Evolutionary conservation across 2,888 invertebrate genomes (phyloP), one percentile per base, ranked within the genome.

Genomic region (Ophion ellenae): DNA sequence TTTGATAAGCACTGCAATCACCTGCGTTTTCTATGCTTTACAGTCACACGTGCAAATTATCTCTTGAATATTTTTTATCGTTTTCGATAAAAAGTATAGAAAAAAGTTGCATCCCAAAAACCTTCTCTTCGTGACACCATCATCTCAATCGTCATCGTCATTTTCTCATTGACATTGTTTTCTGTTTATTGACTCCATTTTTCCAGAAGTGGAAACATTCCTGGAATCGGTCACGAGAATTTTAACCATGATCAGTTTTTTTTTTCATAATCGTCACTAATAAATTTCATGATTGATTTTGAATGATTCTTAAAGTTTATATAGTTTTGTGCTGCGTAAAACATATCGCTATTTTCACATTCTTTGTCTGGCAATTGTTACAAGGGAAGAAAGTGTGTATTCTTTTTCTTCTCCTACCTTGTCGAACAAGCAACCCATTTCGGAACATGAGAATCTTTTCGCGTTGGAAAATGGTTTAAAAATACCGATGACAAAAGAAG

Each of bases 381-480:
- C 53, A 57, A 80, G 63, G 67, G n/a, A 74, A 14, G 36, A 81
- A 69, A 81, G 59, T 40, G 59, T 14, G 57, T 73, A 36, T 59
- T n/a, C 20, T 20, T 36, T 59, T 73, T 20, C 1, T 10, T 73
- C n/a, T 6, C n/a, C 36, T 59, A 47, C 20, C 67, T 47, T 61
- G 45, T 9, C 47, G 28, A 28, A 53, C 47, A 28, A 47, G 14
- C 28, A 14, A 28, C 28, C 24, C 70, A 17, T 47, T 53, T 45
- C 24, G 7, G 17, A 17, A 17, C 5, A 70, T 53, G 70, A 70
- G 36, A 70, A 10, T 7, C 28, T 70, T 69, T 69, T 24, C 24
- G 11, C 20, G 45, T 5, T 45, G 69, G 40, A 69, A 24, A 69
- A 45, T 45, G 69, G 20, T 40, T 11, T 69, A 24, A 24, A 67